Percentiles rank a stretch among this genome's conserved stretches.
Evolutionary conservation across 2,113 vertebrate genomes (phyloP).

Genomic region (Ptyas mucosa): DNA sequence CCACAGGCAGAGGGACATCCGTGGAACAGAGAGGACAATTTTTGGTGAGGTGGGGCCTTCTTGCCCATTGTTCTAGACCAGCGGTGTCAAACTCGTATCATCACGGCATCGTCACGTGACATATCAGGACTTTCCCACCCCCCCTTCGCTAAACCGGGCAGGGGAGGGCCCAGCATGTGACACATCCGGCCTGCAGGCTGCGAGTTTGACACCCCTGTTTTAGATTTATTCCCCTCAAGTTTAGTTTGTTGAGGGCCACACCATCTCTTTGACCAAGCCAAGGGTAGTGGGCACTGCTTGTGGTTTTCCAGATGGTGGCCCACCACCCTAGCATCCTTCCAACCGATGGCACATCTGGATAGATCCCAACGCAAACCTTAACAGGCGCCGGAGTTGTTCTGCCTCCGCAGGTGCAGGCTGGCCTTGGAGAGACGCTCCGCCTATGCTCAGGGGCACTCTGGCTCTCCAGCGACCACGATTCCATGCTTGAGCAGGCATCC

Average conservation of each 20-base stretch:
- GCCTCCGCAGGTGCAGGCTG: neutral
- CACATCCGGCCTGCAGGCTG: fast-evolving
- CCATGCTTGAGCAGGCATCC: fast-evolving
- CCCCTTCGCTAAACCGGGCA: too few species aligned
- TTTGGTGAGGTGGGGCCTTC: too few species aligned
- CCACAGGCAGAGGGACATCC: neutral
- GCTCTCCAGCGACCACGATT: fast-evolving
- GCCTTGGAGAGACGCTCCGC: too few species aligned
- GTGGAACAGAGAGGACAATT: neutral
- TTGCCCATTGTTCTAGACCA: neutral
- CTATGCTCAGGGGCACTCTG: neutral
- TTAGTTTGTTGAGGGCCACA: neutral
- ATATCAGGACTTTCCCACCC: too few species aligned
- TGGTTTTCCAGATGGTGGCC: neutral
- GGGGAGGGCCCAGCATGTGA: too few species aligned
- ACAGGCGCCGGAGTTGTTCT: fast-evolving
- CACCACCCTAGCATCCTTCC: neutral
- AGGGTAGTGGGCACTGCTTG: neutral
- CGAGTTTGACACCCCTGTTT: too few species aligned
- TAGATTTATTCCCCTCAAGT: neutral
- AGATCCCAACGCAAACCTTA: neutral
- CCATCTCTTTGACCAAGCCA: too few species aligned
- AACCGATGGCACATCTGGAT: neutral
- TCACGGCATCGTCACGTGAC: too few species aligned
- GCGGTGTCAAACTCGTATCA: too few species aligned